Conservation (phyloP, 2,888 invertebrate genomes). For the Zootermopsis nevadensis region DNA sequence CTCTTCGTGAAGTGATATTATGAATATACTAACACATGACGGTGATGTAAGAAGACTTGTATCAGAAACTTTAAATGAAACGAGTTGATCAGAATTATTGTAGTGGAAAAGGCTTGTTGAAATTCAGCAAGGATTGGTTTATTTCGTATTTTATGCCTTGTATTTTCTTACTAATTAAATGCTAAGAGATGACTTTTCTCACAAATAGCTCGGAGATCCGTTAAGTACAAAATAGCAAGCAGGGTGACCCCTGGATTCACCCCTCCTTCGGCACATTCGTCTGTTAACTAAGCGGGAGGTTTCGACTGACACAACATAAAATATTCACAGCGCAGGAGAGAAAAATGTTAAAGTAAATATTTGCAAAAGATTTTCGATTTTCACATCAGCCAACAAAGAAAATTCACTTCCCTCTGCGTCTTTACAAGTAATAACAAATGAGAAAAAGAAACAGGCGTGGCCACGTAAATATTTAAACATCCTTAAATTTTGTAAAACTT, state of each 20-base stretch:
- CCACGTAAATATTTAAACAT: neutral
- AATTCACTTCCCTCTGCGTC: neutral
- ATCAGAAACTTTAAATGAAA: too few species aligned
- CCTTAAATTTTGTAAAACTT: neutral
- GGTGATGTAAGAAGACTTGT: too few species aligned
- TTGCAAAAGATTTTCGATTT: constrained; percentile 43
- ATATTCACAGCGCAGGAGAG: neutral
- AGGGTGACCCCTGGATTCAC: neutral
- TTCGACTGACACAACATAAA: neutral
- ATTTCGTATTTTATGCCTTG: too few species aligned
- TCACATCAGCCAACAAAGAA: constrained; percentile 25
- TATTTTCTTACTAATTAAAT: too few species aligned
- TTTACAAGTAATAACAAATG: neutral
- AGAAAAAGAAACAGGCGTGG: neutral
- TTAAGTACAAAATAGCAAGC: neutral
- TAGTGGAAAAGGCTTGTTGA: too few species aligned
- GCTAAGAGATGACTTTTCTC: too few species aligned
- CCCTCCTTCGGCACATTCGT: neutral
- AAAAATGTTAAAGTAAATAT: constrained; percentile 31
- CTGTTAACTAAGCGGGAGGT: neutral
- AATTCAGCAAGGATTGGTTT: too few species aligned
- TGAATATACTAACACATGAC: too few species aligned
- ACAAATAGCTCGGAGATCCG: too few species aligned
- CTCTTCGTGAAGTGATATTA: too few species aligned
- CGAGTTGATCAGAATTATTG: too few species aligned